These are phyloP conservation scores for Netelia inedita DNA, from an alignment of 2,888 invertebrate species.

Conservation along the genomic window DNA sequence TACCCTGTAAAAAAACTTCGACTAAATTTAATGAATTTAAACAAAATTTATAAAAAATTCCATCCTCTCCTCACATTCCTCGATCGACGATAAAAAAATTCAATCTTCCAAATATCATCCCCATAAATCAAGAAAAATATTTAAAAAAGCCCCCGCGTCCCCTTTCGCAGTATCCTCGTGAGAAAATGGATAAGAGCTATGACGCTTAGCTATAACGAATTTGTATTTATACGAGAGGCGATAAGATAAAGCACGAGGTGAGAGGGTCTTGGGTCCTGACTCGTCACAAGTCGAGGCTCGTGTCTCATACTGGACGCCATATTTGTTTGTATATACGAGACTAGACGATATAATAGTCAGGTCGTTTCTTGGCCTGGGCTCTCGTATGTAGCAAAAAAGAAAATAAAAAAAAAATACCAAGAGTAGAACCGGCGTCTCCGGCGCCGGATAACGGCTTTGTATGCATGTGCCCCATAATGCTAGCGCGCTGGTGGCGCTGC, in stretches of 20 bases:
- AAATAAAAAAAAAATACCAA: neutral
- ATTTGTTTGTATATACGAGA: constrained; percentile 1
- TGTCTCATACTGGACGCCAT: constrained; percentile 8
- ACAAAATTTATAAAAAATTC: too few species aligned
- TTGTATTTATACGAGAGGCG: constrained; percentile 37
- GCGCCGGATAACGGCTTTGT: constrained; percentile 77
- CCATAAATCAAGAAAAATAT: neutral
- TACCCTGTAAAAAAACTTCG: too few species aligned
- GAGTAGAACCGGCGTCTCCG: constrained; percentile 73
- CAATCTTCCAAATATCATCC: neutral
- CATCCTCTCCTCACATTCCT: neutral
- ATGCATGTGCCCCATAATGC: constrained; percentile 71
- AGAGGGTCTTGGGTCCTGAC: constrained; percentile 1
- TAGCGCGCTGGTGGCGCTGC: constrained; percentile 51
- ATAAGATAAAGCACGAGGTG: constrained; percentile 48
- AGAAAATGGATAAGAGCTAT: constrained; percentile 15
- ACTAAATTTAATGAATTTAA: too few species aligned
- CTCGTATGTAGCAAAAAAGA: constrained; percentile 44
- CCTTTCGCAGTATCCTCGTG: constrained; percentile 12
- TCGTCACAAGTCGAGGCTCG: constrained; percentile 14
- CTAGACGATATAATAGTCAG: constrained; percentile 5
- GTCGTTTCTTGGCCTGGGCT: constrained; percentile 55
- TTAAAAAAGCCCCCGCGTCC: neutral
- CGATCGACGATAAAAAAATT: neutral
- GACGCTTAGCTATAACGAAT: constrained; percentile 13